These are phyloP conservation scores for Ophion costatus DNA, from an alignment of 2,888 invertebrate genomes.

Conservation along the genomic window DNA sequence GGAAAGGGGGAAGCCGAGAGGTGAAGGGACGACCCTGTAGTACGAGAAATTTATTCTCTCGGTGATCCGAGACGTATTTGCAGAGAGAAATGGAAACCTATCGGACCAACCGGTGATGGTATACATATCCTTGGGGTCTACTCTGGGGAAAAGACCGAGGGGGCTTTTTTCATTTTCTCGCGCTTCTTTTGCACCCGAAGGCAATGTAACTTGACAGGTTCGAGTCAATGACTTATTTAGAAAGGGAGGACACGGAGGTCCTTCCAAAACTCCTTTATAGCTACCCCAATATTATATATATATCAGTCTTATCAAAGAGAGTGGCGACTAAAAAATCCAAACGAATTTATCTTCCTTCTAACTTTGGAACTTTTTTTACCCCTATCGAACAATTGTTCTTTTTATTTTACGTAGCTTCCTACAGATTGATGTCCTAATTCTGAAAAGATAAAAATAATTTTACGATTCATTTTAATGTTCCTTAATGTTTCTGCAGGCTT, in stretches of 20 bases:
- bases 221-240: slow-evolving; percentile 49
- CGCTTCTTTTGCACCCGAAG: not conserved
- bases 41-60: slow-evolving; percentile 54
- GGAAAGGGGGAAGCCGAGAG: slow-evolving; percentile 31
- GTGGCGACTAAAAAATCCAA: not conserved
- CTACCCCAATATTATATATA: slow-evolving; percentile 25
- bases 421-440: not conserved
- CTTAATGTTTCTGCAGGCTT: not conserved
- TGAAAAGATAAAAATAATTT: not conserved
- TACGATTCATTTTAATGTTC: not conserved
- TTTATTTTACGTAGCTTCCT: too few species aligned
- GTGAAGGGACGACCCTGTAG: slow-evolving; percentile 41
- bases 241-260: slow-evolving; percentile 6
- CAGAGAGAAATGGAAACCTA: slow-evolving; percentile 43
- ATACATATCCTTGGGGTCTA: slow-evolving; percentile 14
- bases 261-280: slow-evolving; percentile 5
- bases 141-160: slow-evolving; percentile 29
- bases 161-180: slow-evolving; percentile 2
- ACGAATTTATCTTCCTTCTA: not conserved
- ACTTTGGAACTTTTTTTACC: not conserved
- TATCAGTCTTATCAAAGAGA: slow-evolving; percentile 1
- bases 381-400: too few species aligned
- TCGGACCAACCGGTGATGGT: slow-evolving; percentile 25
- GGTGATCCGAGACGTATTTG: slow-evolving; percentile 52
- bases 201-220: slow-evolving; percentile 27